Percentiles rank a stretch among this genome's conserved stretches.
Conservation (phyloP, 2,113 vertebrate species). For the Eidolon helvum region DNA sequence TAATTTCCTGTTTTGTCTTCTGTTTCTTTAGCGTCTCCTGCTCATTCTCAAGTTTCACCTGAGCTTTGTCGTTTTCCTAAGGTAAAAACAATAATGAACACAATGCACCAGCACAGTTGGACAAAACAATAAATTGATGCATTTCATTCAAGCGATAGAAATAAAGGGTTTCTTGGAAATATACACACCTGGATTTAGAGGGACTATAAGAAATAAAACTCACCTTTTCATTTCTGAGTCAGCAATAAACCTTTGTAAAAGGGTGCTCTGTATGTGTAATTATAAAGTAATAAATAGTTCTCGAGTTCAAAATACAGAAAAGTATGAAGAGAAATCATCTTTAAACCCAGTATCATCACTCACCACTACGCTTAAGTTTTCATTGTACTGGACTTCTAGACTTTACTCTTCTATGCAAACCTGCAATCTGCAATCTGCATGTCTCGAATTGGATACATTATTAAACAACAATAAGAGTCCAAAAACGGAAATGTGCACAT, state of each 20-base stretch:
- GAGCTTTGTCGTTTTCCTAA: conserved; percentile 84
- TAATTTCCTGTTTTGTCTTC: conserved; percentile 74
- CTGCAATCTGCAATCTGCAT: background rate
- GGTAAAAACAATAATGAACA: background rate
- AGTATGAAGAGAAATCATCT: background rate
- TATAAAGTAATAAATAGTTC: background rate
- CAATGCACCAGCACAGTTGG: background rate
- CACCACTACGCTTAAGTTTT: background rate
- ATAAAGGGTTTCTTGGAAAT: conserved; percentile 8
- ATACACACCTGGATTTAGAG: background rate
- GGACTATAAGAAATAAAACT: background rate
- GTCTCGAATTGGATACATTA: background rate
- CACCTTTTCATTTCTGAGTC: background rate
- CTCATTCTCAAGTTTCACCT: conserved; percentile 82
- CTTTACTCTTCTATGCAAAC: background rate
- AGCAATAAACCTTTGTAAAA: background rate
- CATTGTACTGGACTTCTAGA: background rate
- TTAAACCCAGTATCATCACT: background rate
- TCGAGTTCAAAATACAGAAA: background rate
- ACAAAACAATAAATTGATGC: background rate
- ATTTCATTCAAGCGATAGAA: background rate
- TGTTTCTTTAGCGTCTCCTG: conserved; percentile 76
- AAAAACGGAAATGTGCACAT: background rate
- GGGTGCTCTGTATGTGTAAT: background rate
- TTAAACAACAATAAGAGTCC: background rate